phyloP scores from a whole-genome alignment of 2,113 vertebrate species.

The Prinia subflava region DNA sequence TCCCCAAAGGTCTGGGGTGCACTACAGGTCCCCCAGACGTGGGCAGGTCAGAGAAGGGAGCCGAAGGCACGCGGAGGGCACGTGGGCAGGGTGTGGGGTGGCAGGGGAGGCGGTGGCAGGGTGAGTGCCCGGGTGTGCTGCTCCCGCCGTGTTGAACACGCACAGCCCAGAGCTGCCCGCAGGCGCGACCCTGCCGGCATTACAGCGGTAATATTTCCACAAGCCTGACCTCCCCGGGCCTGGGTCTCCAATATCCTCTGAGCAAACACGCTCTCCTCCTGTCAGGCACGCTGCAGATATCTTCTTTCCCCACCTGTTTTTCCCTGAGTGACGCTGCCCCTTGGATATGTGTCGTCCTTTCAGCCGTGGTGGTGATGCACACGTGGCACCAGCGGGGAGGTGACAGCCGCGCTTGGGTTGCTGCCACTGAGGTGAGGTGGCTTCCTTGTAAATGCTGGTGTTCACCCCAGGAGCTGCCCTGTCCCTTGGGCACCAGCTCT shows the following conservation, averaged over 20 bases:
- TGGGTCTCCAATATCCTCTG: slow-evolving; percentile 38
- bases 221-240: not conserved
- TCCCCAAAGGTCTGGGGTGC: not conserved
- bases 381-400: accelerated
- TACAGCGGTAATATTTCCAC: slow-evolving; percentile 27
- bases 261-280: slow-evolving; percentile 46
- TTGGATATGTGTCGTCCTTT: accelerated
- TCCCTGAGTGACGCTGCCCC: not conserved
- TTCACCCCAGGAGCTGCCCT: not conserved
- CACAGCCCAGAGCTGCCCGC: not conserved
- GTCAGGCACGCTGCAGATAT: not conserved
- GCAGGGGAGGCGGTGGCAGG: not conserved
- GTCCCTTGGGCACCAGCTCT: accelerated
- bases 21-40: accelerated
- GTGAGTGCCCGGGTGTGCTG: not conserved
- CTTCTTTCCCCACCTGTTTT: not conserved
- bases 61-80: accelerated
- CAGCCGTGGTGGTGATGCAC: not conserved
- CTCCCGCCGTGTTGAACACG: not conserved
- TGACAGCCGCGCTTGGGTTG: not conserved
- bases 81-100: not conserved
- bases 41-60: accelerated
- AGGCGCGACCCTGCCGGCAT: not conserved
- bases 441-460: not conserved
- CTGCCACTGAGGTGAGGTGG: not conserved